phyloP scores from a whole-genome alignment of 2,797 vertebrate species.

The Apodemus agrarius region DNA sequence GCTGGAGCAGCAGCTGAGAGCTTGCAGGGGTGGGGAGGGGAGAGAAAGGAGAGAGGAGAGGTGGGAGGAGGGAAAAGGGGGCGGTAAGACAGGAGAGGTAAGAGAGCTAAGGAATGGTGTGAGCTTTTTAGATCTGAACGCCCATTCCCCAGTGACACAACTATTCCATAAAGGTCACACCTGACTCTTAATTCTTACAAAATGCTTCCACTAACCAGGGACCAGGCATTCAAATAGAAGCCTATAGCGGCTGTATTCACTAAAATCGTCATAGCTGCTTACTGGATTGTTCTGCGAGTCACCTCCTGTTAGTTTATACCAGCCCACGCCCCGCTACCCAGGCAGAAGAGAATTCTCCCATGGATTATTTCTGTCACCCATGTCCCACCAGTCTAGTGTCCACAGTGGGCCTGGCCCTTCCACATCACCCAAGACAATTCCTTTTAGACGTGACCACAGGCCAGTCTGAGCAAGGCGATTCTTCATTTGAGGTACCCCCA shows the following conservation, averaged over 20 bases:
- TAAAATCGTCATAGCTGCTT: too few species aligned
- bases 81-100: not conserved
- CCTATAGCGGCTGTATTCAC: not conserved
- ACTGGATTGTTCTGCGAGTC: not conserved
- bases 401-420: not conserved
- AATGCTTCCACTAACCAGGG: not conserved
- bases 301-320: not conserved
- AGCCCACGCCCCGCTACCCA: not conserved
- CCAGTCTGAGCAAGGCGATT: not conserved
- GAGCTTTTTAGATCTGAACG: not conserved
- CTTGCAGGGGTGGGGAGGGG: not conserved
- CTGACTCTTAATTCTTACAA: not conserved
- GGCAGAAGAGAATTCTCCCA: not conserved
- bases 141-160: not conserved
- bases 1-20: not conserved
- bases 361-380: not conserved
- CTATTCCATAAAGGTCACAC: not conserved
- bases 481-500: not conserved
- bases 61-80: not conserved
- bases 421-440: not conserved
- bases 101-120: not conserved
- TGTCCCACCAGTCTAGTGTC: not conserved
- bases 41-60: not conserved
- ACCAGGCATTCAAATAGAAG: not conserved
- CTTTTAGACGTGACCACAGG: not conserved